phyloP scores from a whole-genome alignment of 2,113 vertebrate species.

The Dicentrarchus labrax region DNA sequence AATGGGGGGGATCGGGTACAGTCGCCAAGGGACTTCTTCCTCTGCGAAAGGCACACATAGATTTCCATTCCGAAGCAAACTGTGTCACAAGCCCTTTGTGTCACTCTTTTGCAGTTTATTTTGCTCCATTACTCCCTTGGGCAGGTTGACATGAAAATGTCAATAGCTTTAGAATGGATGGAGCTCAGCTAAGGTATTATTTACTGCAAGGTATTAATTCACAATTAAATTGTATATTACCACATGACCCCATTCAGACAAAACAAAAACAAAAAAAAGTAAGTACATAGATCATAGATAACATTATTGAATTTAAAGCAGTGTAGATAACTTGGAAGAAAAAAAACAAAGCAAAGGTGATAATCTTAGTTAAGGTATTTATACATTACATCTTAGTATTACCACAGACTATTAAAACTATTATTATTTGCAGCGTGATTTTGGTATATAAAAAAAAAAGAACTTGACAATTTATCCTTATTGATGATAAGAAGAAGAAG shows the following conservation, averaged over 20 bases:
- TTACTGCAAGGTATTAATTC: conserved; percentile 8
- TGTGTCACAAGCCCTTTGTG: conserved; percentile 71
- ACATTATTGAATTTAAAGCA: neutral
- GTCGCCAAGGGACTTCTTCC: conserved; percentile 63
- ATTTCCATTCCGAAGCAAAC: conserved; percentile 60
- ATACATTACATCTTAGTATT: neutral
- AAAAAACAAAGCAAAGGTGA: neutral
- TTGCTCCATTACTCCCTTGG: conserved; percentile 65
- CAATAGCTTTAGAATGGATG: conserved; percentile 57
- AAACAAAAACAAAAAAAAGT: no score
- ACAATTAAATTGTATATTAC: neutral
- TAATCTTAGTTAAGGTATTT: neutral
- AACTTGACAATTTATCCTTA: neutral
- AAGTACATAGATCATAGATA: neutral
- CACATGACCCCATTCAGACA: neutral
- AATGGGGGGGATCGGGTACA: conserved; percentile 64
- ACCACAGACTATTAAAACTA: neutral
- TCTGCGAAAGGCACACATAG: conserved; percentile 51
- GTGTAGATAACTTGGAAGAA: neutral
- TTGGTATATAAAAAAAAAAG: no score
- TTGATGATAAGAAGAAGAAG: neutral
- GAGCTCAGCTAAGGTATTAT: conserved; percentile 12
- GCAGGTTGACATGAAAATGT: conserved; percentile 48
- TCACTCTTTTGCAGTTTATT: conserved; percentile 65
- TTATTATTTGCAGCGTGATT: neutral